Percentiles rank a stretch among this genome's conserved stretches.
These are phyloP conservation scores for Cerastoderma edule DNA, from an alignment of 2,888 invertebrate genomes.

Conservation along the genomic window DNA sequence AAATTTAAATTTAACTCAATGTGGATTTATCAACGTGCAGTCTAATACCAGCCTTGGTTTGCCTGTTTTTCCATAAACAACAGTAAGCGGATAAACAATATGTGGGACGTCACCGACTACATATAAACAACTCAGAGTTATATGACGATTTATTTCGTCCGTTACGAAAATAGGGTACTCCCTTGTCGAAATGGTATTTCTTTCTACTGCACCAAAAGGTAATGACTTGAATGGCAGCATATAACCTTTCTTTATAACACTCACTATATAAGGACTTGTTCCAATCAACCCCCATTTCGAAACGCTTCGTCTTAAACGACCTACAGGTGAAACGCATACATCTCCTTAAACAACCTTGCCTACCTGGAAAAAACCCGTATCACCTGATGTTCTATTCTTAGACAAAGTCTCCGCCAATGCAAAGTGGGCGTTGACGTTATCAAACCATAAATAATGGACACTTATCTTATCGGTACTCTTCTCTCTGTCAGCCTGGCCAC, in stretches of 20 bases:
- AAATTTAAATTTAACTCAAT: conserved; percentile 41
- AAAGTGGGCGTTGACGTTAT: background rate
- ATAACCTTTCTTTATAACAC: conserved; percentile 8
- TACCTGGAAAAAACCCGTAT: background rate
- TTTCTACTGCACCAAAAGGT: background rate
- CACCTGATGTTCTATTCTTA: background rate
- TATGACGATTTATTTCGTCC: conserved; percentile 16
- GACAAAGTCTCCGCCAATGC: background rate
- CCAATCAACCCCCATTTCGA: background rate
- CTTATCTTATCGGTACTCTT: conserved; percentile 17
- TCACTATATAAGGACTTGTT: background rate
- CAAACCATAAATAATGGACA: background rate
- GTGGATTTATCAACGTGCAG: conserved; percentile 31
- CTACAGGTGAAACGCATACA: conserved; percentile 3
- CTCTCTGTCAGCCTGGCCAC: background rate
- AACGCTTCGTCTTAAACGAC: background rate
- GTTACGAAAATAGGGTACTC: background rate
- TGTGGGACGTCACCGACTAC: conserved; percentile 10
- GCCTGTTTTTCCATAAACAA: conserved; percentile 30
- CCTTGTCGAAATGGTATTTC: conserved; percentile 3
- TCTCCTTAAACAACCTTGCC: background rate
- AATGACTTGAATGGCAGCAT: background rate
- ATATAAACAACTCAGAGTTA: conserved; percentile 26
- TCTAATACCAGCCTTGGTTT: conserved; percentile 38
- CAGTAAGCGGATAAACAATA: conserved; percentile 40